Evolutionary conservation across 37 sponge, comb jelly and placozoan species (phyloP), one percentile per base, ranked within the genome.

Genomic region (Agelas oroides): DNA sequence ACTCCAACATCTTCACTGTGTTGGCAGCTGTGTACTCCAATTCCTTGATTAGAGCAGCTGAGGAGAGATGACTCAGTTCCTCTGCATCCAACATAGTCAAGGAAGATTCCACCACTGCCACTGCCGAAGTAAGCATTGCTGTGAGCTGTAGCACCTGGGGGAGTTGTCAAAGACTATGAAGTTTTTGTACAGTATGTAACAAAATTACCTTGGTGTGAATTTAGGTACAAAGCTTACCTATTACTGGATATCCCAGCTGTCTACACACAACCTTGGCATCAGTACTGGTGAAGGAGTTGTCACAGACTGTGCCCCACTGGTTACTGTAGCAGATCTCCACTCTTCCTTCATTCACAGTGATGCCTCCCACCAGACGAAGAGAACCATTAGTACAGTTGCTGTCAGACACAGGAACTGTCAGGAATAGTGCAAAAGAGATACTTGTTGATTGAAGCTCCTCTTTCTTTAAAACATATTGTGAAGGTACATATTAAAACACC

Each of bases 1-100:
- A 74, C 79, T 40, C 83, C 79, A 61, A 76, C 90, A 56, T 89
- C 77, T 66, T 89, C 76, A 56, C 65, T 37, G 46, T 83, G 78
- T 23, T 12, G 8, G 70, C 87, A 86, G 74, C 79, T 46, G 35
- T 78, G 87, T 2, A 70, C 53, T 23, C 87, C 87, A n/a, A 59
- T 24, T 46, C 46, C 46, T 12, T 8, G 46, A 46, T 46, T 46
- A 12, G 46, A 46, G 8, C 87, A 86, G 27, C 67, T 73, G 11
- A 34, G 16, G 8, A 85, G 66, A 19, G 28, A 28, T 2, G 19
- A 27, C 28, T 85, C 86, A 64, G n/a, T 64, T 11, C 86, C 86
- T 25, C 41, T 64, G 53, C 86, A 85, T 11, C 32, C 23, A 21
- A 85, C 86, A 55, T 79, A n/a, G 38, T 79, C 87, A 1, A 86